A percentile compares a stretch with the other conserved stretches of the same genome.
phyloP scores from a whole-genome alignment of 2,113 vertebrate genomes.

The Monarcha castaneiventris region DNA sequence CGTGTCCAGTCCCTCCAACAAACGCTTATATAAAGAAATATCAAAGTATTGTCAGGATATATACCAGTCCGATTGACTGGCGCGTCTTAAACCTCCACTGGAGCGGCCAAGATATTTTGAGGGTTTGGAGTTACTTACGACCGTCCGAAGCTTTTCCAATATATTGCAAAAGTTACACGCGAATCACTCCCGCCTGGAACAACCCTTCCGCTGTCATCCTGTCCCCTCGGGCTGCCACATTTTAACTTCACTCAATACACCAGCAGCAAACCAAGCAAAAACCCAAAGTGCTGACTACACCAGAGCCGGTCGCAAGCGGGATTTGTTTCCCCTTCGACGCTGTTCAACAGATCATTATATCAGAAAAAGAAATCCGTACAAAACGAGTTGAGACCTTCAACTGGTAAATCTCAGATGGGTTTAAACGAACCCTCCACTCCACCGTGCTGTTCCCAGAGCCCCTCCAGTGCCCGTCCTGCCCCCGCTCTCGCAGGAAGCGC shows the following conservation, averaged over 20 bases:
- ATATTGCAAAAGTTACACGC: not conserved
- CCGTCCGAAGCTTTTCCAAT: not conserved
- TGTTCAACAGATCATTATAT: not conserved
- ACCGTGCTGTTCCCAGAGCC: not conserved
- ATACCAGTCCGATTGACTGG: not conserved
- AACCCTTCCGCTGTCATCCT: not conserved
- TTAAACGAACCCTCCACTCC: rapidly evolving
- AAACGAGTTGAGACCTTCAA: not conserved
- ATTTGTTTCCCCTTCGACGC: not conserved
- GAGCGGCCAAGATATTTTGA: not conserved
- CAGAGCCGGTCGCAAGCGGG: rapidly evolving
- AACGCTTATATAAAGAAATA: not conserved
- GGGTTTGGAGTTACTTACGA: not conserved
- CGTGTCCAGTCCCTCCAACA: not conserved
- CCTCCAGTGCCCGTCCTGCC: not conserved
- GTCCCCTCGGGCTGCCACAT: not conserved
- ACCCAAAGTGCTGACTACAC: not conserved
- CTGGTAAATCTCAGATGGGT: too few relatives aligned
- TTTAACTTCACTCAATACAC: not conserved
- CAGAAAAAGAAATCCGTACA: not conserved
- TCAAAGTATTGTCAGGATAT: not conserved
- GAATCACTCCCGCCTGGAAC: not conserved
- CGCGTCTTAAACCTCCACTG: not conserved
- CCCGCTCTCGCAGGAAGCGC: not conserved
- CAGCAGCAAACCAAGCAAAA: not conserved